phyloP scores from a whole-genome alignment of 2,797 vertebrate species.

The Falco novaeseelandiae region DNA sequence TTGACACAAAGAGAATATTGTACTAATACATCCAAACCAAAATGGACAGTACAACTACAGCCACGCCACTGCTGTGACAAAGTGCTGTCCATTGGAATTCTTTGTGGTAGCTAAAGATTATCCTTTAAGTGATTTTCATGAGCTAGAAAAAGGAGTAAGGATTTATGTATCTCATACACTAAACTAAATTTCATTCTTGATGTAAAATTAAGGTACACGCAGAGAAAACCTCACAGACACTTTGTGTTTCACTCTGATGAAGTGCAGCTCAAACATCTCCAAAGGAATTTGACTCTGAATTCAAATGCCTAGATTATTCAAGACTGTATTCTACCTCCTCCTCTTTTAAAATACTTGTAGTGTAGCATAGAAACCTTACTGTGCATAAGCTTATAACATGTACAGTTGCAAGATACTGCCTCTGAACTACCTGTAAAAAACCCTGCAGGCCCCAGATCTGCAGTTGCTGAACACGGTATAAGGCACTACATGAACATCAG shows the following conservation, averaged over 20 bases:
- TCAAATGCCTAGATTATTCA: background rate
- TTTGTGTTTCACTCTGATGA: background rate
- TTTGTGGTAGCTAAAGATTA: background rate
- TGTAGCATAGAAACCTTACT: background rate
- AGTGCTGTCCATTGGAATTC: background rate
- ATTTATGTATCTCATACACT: background rate
- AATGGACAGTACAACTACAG: background rate
- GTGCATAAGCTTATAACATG: background rate
- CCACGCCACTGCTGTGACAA: background rate
- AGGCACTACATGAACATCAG: background rate
- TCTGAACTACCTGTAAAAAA: background rate
- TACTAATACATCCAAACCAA: background rate
- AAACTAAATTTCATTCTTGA: background rate
- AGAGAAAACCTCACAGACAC: background rate
- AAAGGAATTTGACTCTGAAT: background rate
- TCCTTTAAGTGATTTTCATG: background rate
- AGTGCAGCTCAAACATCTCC: background rate
- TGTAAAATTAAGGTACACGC: background rate
- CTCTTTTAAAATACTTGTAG: background rate
- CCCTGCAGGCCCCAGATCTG: background rate
- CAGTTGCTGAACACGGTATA: fast-evolving
- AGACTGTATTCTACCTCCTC: background rate
- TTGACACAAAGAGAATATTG: background rate
- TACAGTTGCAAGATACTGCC: background rate
- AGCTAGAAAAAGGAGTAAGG: too few species aligned